Percentiles rank a stretch among this genome's conserved stretches.
Conservation (phyloP, 1,140 invertebrate genomes). For the Campoletis sonorensis region DNA sequence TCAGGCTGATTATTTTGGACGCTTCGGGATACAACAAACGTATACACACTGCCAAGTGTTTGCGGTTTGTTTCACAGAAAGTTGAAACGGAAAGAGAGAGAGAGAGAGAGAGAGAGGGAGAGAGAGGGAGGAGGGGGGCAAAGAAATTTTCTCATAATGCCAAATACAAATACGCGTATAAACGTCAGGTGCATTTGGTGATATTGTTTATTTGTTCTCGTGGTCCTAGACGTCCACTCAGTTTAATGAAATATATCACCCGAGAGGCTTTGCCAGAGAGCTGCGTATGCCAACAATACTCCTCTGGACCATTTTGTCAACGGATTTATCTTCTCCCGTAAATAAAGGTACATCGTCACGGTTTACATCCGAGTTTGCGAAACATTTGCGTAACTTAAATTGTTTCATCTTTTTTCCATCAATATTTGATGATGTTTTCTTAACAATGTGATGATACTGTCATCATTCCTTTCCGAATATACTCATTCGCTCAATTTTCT, state of each 20-base stretch:
- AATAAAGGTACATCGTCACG: not conserved
- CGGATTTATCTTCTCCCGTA: conserved; percentile 30
- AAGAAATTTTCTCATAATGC: conserved; percentile 44
- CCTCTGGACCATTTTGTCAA: conserved; percentile 1
- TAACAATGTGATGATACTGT: not conserved
- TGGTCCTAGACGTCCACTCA: conserved; percentile 45
- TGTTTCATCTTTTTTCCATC: not conserved
- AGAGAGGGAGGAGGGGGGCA: not conserved
- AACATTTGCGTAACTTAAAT: not conserved
- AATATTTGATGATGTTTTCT: conserved; percentile 25
- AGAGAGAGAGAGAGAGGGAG: not conserved
- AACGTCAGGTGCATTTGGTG: conserved; percentile 49
- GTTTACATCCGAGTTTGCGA: not conserved
- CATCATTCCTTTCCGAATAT: not conserved
- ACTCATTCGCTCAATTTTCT: no score
- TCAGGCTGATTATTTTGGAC: not conserved
- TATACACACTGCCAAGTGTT: not conserved
- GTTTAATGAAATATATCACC: conserved; percentile 45
- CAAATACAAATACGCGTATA: conserved; percentile 44
- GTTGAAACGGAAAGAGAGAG: not conserved
- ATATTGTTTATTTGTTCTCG: conserved; percentile 43
- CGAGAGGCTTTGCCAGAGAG: conserved; percentile 7
- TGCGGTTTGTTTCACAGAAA: not conserved
- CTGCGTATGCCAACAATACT: conserved; percentile 35
- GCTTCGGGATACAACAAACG: not conserved